A percentile compares a stretch with the other conserved stretches of the same genome.
Conservation (phyloP, 2,113 vertebrate genomes). For the Ovibos moschatus region DNA sequence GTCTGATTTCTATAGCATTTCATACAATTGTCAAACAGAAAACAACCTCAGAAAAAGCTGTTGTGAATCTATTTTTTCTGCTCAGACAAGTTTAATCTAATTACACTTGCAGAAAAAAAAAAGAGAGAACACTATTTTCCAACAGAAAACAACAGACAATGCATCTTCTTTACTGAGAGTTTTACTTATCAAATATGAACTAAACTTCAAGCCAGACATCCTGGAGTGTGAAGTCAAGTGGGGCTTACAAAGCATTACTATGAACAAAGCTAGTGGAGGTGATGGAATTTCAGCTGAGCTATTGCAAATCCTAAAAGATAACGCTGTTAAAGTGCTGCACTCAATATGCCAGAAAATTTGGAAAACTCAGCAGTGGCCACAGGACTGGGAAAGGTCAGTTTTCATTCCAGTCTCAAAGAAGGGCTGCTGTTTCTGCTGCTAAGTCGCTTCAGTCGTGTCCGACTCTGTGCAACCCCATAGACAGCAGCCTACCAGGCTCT, state of each 20-base stretch:
- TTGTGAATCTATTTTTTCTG: not conserved
- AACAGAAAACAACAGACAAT: not conserved
- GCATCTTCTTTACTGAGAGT: not conserved
- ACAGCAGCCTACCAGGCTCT: too few relatives aligned
- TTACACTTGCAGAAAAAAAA: not conserved
- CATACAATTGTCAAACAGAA: not conserved
- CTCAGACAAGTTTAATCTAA: not conserved
- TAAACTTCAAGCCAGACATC: not conserved
- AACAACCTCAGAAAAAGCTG: not conserved
- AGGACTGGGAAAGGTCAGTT: not conserved
- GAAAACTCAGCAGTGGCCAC: not conserved
- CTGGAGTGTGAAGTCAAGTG: not conserved
- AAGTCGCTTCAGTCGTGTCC: too few relatives aligned
- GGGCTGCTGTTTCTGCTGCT: too few relatives aligned
- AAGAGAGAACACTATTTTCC: not conserved
- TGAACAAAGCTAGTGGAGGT: not conserved
- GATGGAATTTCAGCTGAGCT: not conserved
- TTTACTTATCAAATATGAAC: not conserved
- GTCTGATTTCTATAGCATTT: not conserved
- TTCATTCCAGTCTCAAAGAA: not conserved
- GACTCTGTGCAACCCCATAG: rapidly evolving
- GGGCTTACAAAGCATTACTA: not conserved
- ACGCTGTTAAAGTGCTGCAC: not conserved
- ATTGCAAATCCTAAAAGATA: not conserved
- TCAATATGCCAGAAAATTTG: not conserved